phyloP scores from a whole-genome alignment of 2,888 invertebrate genomes.

The Prosopocoilus inquinatus region DNA sequence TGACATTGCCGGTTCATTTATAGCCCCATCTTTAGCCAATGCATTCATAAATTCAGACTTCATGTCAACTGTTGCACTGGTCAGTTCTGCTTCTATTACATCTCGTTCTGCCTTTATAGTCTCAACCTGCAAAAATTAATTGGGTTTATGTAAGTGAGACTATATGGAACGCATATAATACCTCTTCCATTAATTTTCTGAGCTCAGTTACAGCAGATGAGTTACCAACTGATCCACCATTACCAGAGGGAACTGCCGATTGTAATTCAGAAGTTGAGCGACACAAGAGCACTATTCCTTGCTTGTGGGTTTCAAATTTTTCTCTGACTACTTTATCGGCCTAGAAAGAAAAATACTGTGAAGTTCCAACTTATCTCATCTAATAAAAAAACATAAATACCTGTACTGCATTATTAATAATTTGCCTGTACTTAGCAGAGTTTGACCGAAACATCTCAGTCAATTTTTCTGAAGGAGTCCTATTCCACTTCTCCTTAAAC shows the following conservation, averaged over 20 bases:
- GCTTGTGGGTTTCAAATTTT: conserved; percentile 76
- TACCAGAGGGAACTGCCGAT: conserved; percentile 68
- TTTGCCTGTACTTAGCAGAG: conserved; percentile 88
- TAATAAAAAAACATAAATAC: conserved; percentile 19
- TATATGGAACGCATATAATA: conserved; percentile 45
- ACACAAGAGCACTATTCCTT: conserved; percentile 80
- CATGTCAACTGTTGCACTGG: conserved; percentile 77
- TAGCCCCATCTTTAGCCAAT: conserved; percentile 72
- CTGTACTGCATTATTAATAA: conserved; percentile 85
- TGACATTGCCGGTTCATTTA: conserved; percentile 74
- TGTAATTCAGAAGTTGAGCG: conserved; percentile 68
- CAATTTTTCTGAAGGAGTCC: conserved; percentile 83
- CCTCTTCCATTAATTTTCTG: conserved; percentile 74
- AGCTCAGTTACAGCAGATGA: conserved; percentile 66
- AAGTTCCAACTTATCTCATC: background rate
- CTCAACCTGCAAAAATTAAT: conserved; percentile 63
- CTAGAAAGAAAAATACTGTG: conserved; percentile 24
- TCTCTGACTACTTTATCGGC: conserved; percentile 82
- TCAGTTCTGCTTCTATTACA: conserved; percentile 82
- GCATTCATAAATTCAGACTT: conserved; percentile 75
- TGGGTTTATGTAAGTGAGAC: background rate
- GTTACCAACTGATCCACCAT: conserved; percentile 54
- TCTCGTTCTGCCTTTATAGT: conserved; percentile 86
- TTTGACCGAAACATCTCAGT: conserved; percentile 88
- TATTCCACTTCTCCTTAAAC: conserved; percentile 90